Conservation (phyloP, 2,113 vertebrate genomes). For the human region GRCh38 chr2:68363501-68364000, state of each 20-base stretch:
- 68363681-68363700: background rate
- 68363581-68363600: background rate
- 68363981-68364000: background rate
- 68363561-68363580: conserved; percentile 12
- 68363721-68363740: background rate
- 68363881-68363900: background rate
- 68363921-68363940: background rate
- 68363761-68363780: background rate
- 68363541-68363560: background rate
- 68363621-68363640: background rate
- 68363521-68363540: background rate
- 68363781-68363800: background rate
- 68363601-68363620: background rate
- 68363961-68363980: background rate
- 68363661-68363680: background rate
- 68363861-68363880: background rate
- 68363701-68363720: background rate
- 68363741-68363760: background rate
- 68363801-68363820: background rate
- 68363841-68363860: background rate
- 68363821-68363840: background rate
- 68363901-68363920: background rate
- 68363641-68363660: background rate
- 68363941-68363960: background rate
- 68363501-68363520: background rate